phyloP scores from a whole-genome alignment of 2,113 vertebrate species.

The Callopanchax toddi region DNA sequence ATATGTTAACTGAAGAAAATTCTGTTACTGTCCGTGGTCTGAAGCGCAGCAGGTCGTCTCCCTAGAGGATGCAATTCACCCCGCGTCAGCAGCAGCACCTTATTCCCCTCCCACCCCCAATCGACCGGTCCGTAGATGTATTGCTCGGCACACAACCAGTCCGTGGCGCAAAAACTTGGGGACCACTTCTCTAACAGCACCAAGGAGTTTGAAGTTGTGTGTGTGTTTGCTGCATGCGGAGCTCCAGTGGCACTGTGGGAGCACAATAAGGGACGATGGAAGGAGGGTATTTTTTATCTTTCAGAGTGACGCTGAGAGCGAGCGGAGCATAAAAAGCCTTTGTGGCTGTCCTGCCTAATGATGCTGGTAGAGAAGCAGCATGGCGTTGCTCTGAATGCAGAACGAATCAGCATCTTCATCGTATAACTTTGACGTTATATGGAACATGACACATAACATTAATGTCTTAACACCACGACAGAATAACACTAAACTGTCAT shows the following conservation, averaged over 20 bases:
- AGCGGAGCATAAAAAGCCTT: too few species aligned
- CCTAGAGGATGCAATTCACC: too few species aligned
- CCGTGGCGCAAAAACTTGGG: too few species aligned
- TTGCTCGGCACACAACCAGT: too few species aligned
- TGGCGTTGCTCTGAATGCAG: too few species aligned
- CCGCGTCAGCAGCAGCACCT: too few species aligned
- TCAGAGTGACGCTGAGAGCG: too few species aligned
- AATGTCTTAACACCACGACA: slow-evolving; percentile 20
- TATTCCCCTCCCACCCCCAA: too few species aligned
- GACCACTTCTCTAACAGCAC: slow-evolving; percentile 56
- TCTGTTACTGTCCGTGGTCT: too few species aligned
- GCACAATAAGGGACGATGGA: slow-evolving; percentile 28
- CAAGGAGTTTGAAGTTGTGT: slow-evolving; percentile 28
- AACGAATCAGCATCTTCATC: slow-evolving; percentile 54
- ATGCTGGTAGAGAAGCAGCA: slow-evolving; percentile 37
- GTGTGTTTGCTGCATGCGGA: slow-evolving; percentile 56
- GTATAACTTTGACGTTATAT: slow-evolving; percentile 69
- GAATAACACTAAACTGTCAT: slow-evolving; percentile 29
- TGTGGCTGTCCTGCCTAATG: slow-evolving; percentile 40
- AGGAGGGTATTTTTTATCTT: slow-evolving; percentile 28
- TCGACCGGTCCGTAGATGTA: too few species aligned
- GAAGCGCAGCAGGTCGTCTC: too few species aligned
- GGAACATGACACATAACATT: slow-evolving; percentile 20
- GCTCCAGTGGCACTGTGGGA: slow-evolving; percentile 39
- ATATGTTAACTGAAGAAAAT: too few species aligned